Percentiles rank a stretch among this genome's conserved stretches.
These are phyloP conservation scores for Tuberolachnus salignus DNA, from an alignment of 2,888 invertebrate species.

Conservation along the genomic window DNA sequence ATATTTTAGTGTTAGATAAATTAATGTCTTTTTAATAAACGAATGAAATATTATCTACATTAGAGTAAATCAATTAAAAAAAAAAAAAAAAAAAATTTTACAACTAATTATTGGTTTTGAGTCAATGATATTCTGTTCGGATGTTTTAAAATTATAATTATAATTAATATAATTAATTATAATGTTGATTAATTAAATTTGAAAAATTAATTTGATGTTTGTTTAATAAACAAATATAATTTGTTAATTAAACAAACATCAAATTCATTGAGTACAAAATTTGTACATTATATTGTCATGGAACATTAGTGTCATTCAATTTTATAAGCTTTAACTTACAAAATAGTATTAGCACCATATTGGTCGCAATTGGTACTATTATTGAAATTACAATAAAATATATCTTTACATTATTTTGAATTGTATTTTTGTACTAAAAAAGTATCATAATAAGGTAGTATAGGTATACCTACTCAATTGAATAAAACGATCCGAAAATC, in stretches of 20 bases:
- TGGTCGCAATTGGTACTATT: not conserved
- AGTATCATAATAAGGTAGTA: not conserved
- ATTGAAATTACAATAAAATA: not conserved
- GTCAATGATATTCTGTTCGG: not conserved
- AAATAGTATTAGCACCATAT: conserved; percentile 6
- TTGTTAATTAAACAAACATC: not conserved
- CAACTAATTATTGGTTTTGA: not conserved
- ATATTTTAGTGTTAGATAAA: not conserved
- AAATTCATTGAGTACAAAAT: not conserved
- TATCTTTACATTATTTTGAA: not conserved
- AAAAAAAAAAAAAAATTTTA: not conserved
- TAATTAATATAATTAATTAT: too few species aligned
- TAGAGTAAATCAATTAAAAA: not conserved
- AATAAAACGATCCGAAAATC: not conserved
- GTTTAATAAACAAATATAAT: too few species aligned
- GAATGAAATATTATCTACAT: not conserved
- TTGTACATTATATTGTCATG: not conserved
- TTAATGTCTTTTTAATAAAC: not conserved
- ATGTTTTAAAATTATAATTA: not conserved
- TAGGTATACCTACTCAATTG: not conserved
- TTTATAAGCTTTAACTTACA: not conserved
- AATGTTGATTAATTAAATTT: not conserved
- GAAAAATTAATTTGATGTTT: not conserved
- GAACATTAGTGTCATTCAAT: not conserved
- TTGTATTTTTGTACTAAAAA: not conserved